Conservation (phyloP, 2,113 vertebrate genomes). For the Myotis davidii region DNA sequence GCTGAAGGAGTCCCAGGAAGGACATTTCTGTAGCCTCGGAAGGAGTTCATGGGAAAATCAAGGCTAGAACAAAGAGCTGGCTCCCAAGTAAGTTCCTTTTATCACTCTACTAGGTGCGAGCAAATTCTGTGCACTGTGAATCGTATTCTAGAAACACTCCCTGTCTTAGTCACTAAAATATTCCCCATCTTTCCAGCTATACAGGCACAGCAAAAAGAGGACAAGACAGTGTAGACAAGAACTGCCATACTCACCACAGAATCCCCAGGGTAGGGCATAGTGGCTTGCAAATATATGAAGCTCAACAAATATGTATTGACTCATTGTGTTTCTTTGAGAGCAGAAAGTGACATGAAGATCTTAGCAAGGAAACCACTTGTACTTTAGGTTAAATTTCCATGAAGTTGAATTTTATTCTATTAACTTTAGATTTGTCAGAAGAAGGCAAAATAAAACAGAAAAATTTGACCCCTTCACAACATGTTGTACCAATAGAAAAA, state of each 20-base stretch:
- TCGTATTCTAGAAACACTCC: not conserved
- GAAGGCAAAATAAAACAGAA: slow-evolving; percentile 26
- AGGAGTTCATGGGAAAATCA: not conserved
- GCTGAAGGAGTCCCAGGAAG: not conserved
- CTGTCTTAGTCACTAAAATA: not conserved
- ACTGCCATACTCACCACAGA: not conserved
- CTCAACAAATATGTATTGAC: slow-evolving; percentile 14
- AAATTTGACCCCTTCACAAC: not conserved
- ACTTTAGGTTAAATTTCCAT: slow-evolving; percentile 23
- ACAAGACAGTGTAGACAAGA: not conserved
- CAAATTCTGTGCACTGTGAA: not conserved
- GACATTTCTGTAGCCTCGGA: too few relatives aligned
- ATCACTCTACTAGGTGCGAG: not conserved
- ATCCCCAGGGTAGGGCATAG: not conserved
- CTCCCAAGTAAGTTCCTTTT: not conserved
- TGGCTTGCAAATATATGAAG: not conserved
- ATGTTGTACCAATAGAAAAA: not conserved
- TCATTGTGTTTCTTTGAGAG: slow-evolving; percentile 10
- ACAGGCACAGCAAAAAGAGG: not conserved
- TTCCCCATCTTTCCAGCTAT: not conserved
- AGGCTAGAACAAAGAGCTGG: not conserved
- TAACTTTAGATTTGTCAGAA: not conserved
- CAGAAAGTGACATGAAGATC: not conserved
- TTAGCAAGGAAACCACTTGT: not conserved
- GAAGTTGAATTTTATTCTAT: slow-evolving; percentile 29